Percentiles rank a stretch among this genome's conserved stretches.
These are phyloP conservation scores for Scytalopus superciliaris DNA, from an alignment of 2,113 vertebrate species.

Conservation along the genomic window DNA sequence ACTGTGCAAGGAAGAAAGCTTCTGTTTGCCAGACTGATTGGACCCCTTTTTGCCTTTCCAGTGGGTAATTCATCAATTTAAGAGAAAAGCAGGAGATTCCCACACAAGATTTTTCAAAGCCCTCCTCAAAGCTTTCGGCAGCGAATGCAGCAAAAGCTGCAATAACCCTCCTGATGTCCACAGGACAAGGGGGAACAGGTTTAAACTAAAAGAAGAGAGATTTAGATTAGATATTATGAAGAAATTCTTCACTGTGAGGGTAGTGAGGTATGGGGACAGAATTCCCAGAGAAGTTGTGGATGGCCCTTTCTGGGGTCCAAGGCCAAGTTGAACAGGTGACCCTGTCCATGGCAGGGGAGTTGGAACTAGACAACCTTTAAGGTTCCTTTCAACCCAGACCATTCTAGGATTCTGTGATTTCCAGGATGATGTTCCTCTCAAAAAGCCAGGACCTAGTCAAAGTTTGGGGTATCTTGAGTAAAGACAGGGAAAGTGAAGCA, in stretches of 20 bases:
- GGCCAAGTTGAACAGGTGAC: neutral
- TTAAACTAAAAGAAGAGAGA: neutral
- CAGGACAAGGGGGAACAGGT: neutral
- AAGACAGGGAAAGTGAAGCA: neutral
- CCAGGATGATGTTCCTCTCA: neutral
- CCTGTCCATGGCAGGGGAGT: neutral
- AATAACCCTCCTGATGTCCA: neutral
- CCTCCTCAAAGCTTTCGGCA: neutral
- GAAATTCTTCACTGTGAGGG: neutral
- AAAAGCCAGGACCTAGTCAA: neutral
- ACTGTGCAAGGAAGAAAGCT: neutral
- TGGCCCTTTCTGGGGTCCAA: neutral
- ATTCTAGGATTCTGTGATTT: neutral
- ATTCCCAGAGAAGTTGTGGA: neutral
- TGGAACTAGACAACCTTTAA: neutral
- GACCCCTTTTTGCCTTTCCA: neutral
- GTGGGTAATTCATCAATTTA: neutral
- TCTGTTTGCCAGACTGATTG: neutral
- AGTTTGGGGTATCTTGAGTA: neutral
- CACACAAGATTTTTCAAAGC: neutral
- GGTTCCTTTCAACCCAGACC: neutral
- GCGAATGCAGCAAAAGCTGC: neutral
- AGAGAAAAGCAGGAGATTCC: neutral
- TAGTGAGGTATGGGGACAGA: neutral
- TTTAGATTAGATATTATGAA: neutral